Conservation (phyloP, 2,113 vertebrate genomes). For the Callionymus lyra region DNA sequence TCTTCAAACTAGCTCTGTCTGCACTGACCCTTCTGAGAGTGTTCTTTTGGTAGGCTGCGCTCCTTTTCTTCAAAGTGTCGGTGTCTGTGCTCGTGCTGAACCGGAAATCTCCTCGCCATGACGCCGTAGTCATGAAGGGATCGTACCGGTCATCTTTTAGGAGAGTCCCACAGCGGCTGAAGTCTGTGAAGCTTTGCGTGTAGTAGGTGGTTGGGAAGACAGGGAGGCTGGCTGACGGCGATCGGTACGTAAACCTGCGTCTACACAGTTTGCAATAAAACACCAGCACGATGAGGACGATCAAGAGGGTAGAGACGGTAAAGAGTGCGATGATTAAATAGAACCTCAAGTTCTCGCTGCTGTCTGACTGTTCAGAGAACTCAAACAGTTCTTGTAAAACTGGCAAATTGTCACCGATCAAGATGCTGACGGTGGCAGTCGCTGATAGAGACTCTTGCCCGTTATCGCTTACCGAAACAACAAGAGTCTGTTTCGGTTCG, state of each 20-base stretch:
- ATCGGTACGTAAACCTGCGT: conserved; percentile 38
- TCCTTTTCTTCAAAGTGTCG: conserved; percentile 55
- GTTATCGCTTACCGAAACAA: conserved; percentile 54
- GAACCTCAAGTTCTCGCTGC: conserved; percentile 41
- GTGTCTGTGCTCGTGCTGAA: conserved; percentile 56
- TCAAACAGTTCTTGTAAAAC: conserved; percentile 48
- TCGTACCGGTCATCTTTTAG: conserved; percentile 55
- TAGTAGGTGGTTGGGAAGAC: conserved; percentile 54
- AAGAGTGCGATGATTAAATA: conserved; percentile 60
- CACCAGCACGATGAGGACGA: conserved; percentile 46
- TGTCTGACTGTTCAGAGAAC: conserved; percentile 34
- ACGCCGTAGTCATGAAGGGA: conserved; percentile 58
- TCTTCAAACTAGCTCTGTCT: conserved; percentile 42
- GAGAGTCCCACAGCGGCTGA: conserved; percentile 53
- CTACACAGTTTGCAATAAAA: conserved; percentile 53
- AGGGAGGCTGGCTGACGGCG: conserved; percentile 40
- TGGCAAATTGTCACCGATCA: conserved; percentile 43
- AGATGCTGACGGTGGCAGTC: conserved; percentile 52
- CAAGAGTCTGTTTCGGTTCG: conserved; percentile 48
- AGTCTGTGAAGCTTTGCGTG: conserved; percentile 44
- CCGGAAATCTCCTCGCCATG: conserved; percentile 62
- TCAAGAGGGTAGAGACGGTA: conserved; percentile 45
- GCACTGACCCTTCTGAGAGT: conserved; percentile 37
- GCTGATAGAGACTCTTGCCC: conserved; percentile 49
- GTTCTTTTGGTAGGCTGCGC: conserved; percentile 54